A percentile compares a stretch with the other conserved stretches of the same genome.
phyloP scores from a whole-genome alignment of 2,888 invertebrate species.

The Sepioteuthis lessoniana region DNA sequence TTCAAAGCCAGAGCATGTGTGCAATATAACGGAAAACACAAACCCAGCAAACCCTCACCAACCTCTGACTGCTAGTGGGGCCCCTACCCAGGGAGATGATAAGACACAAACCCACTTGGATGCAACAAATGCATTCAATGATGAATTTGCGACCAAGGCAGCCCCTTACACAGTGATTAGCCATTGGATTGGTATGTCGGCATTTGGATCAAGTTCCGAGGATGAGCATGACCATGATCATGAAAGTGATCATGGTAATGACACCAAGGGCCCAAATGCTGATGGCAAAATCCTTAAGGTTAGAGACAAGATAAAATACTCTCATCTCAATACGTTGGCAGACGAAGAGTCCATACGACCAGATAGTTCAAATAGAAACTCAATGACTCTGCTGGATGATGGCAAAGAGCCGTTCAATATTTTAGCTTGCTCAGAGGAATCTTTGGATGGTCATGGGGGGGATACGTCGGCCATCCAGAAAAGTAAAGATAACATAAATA shows the following conservation, averaged over 20 bases:
- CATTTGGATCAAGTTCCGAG: slow-evolving; percentile 95
- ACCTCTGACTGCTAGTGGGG: slow-evolving; percentile 51
- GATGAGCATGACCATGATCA: slow-evolving; percentile 59
- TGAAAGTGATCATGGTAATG: slow-evolving; percentile 56
- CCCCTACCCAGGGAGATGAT: slow-evolving; percentile 68
- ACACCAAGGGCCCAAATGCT: slow-evolving; percentile 54
- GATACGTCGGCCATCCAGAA: slow-evolving; percentile 48
- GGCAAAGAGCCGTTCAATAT: slow-evolving; percentile 62
- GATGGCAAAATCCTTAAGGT: slow-evolving; percentile 62
- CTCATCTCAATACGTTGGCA: slow-evolving; percentile 63
- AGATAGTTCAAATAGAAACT: slow-evolving; percentile 67
- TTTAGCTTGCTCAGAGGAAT: slow-evolving; percentile 64
- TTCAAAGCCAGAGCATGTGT: slow-evolving; percentile 45
- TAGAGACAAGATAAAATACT: slow-evolving; percentile 57
- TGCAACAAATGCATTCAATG: slow-evolving; percentile 61
- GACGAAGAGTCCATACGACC: slow-evolving; percentile 67
- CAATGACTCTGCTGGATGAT: slow-evolving; percentile 61
- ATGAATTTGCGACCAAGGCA: slow-evolving; percentile 74
- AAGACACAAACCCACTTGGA: slow-evolving; percentile 68
- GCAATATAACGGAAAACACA: slow-evolving; percentile 39
- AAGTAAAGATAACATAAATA: slow-evolving; percentile 2
- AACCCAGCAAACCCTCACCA: slow-evolving; percentile 41
- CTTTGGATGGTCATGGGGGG: slow-evolving; percentile 66
- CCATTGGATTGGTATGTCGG: slow-evolving; percentile 89
- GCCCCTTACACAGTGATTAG: slow-evolving; percentile 87